A percentile compares a stretch with the other conserved stretches of the same genome.
These are phyloP conservation scores for Ptychadena robeensis DNA, from an alignment of 2,797 vertebrate species.

Conservation along the genomic window DNA sequence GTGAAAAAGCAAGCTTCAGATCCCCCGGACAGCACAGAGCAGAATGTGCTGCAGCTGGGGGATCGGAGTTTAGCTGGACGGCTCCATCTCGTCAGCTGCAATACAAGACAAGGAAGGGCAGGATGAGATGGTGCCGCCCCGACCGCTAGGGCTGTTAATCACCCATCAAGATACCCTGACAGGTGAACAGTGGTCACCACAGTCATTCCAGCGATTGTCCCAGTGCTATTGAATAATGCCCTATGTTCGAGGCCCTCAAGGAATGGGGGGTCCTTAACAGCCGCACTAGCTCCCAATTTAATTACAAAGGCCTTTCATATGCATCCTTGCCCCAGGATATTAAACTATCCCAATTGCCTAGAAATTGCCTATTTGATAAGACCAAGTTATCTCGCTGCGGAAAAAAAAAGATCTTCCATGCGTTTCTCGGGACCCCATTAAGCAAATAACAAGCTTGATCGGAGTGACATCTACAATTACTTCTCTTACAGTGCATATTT, in stretches of 20 bases:
- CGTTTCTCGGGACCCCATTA: slow-evolving; percentile 75
- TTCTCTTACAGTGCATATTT: slow-evolving; percentile 77
- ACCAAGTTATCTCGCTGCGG: slow-evolving; percentile 74
- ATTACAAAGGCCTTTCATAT: slow-evolving; percentile 73
- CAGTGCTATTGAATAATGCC: slow-evolving; percentile 64
- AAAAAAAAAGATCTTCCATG: slow-evolving; percentile 72
- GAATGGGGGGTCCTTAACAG: slow-evolving; percentile 61
- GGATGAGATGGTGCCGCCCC: no score
- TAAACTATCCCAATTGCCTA: slow-evolving; percentile 76
- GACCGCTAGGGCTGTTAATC: no score
- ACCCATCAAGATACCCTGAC: slow-evolving; percentile 70
- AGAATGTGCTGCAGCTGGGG: no score
- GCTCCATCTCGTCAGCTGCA: no score
- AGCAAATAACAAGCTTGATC: slow-evolving; percentile 77
- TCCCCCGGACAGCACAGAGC: no score
- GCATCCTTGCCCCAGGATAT: slow-evolving; percentile 70
- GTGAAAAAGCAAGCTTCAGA: no score
- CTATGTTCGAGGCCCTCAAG: slow-evolving; percentile 63
- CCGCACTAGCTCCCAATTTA: slow-evolving; percentile 70
- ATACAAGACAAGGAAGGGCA: no score
- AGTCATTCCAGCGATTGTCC: slow-evolving; percentile 65
- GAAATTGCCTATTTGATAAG: slow-evolving; percentile 78
- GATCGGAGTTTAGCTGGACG: no score
- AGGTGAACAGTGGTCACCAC: slow-evolving; percentile 67
- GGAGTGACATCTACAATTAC: slow-evolving; percentile 79